A percentile compares a stretch with the other conserved stretches of the same genome.
phyloP scores from a whole-genome alignment of 1,140 invertebrate genomes.

The Gonioctena quinquepunctata region DNA sequence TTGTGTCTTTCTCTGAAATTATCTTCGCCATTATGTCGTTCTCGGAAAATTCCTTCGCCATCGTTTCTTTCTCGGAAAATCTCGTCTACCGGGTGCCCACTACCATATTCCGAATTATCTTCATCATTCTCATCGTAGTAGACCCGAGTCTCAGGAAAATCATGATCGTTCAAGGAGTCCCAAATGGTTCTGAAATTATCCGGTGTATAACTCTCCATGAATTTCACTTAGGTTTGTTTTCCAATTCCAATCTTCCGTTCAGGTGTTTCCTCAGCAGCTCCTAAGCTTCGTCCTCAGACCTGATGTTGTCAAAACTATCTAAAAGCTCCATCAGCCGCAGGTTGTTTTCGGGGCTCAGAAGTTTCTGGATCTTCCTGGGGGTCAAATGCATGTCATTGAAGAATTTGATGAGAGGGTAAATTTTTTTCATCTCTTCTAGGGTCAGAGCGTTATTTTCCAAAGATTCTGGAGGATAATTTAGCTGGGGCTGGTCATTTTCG shows the following conservation, averaged over 20 bases:
- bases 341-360: slow-evolving; percentile 46
- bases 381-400: slow-evolving; percentile 37
- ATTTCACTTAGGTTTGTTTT: slow-evolving; percentile 57
- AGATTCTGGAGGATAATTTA: not conserved
- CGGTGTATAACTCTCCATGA: too few relatives aligned
- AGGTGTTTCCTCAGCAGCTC: slow-evolving; percentile 36
- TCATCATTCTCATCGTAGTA: slow-evolving; percentile 57
- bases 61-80: too few relatives aligned
- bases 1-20: too few relatives aligned
- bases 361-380: slow-evolving; percentile 40
- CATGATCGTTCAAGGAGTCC: slow-evolving; percentile 44
- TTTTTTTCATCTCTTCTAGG: slow-evolving; percentile 18
- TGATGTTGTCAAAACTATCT: slow-evolving; percentile 26
- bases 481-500: not conserved
- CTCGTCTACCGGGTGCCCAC: slow-evolving; percentile 10
- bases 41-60: too few relatives aligned
- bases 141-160: slow-evolving; percentile 60
- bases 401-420: slow-evolving; percentile 39
- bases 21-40: too few relatives aligned
- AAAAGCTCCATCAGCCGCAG: slow-evolving; percentile 36
- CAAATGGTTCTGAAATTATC: too few relatives aligned
- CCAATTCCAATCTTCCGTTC: slow-evolving; percentile 46
- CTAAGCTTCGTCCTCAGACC: slow-evolving; percentile 8
- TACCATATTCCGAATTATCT: slow-evolving; percentile 27
- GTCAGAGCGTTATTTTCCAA: not conserved